Evolutionary conservation across 2,888 invertebrate genomes (phyloP).

Genomic region (Rhaphigaster nebulosa): DNA sequence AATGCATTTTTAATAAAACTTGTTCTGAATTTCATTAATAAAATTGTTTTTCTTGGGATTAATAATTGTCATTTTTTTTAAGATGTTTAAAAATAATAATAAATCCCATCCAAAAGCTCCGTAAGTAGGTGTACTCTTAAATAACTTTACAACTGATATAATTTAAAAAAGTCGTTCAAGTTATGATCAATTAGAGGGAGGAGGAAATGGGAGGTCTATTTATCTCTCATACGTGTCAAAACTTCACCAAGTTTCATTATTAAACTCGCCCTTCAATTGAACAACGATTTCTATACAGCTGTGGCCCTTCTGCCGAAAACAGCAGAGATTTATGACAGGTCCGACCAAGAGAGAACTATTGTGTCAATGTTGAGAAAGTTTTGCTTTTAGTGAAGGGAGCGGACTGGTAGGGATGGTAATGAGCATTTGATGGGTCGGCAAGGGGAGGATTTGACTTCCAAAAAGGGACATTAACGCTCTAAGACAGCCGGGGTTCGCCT

Average conservation of each 20-base stretch:
- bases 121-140: too few species aligned
- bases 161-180: too few species aligned
- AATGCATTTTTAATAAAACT: too few species aligned
- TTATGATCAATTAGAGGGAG: too few species aligned
- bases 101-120: too few species aligned
- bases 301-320: not conserved
- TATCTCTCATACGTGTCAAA: not conserved
- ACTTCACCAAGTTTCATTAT: not conserved
- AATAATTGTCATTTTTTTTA: too few species aligned
- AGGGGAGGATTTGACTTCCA: not conserved
- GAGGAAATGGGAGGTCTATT: not conserved
- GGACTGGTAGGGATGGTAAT: not conserved
- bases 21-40: too few species aligned
- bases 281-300: not conserved
- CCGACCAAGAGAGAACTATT: not conserved
- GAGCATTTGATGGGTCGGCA: not conserved
- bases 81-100: too few species aligned
- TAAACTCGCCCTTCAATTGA: not conserved
- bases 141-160: too few species aligned
- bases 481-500: not conserved
- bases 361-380: slow-evolving; percentile 18
- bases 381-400: not conserved
- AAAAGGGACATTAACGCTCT: not conserved
- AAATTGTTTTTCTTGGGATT: too few species aligned
- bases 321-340: not conserved